Base-by-base conservation (phyloP, 2,888 invertebrate species). In the Polymixis flavicincta region DNA sequence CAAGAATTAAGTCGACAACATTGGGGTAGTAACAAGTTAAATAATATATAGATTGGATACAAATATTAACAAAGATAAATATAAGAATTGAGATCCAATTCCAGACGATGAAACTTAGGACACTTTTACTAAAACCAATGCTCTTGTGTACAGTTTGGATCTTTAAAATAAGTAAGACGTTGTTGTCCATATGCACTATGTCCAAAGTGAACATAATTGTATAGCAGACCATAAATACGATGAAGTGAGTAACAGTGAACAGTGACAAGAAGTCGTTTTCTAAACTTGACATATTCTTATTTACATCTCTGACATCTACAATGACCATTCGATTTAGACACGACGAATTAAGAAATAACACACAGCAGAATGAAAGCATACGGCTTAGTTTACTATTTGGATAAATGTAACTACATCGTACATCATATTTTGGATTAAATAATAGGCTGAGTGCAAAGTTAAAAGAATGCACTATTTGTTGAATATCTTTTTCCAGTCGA, bases 81-180 rank as follows among this genome's bases (percentile, higher is more conserved):
- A 19, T 48, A 9, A 50, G 3, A 32, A 70, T 19, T 19, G 68
- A 70, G 14, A 80, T 48, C 82, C 76, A 76, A 61, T 82, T 82
- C 80, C 68, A 76, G 8, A 65, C 0, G 13, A 64, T 32, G 25
- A 68, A 37, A 59, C 22, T 60, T 1, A 0, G 37, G 22, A 37
- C 22, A 52, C 22, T 59, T n/a, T 70, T 48, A 63, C 65, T 57
- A 7, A 82, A 50, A 19, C 66, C 42, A 3, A 72, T 48, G 13
- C 28, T 57, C 4, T 22, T 55, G 9, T 71, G 48, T 32, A 71
- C 66, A 2, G 11, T 28, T 45, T 80, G 82, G n/a, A 80, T 71
- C 0, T 32, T 76, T 3, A 80, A 28, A 57, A 82, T 69, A 32
- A 80, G 55, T 19, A 65, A 25, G 5, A 76, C 55, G 32, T 69